phyloP scores from a whole-genome alignment of 2,113 vertebrate species.

The Brachyhypopomus gauderio region DNA sequence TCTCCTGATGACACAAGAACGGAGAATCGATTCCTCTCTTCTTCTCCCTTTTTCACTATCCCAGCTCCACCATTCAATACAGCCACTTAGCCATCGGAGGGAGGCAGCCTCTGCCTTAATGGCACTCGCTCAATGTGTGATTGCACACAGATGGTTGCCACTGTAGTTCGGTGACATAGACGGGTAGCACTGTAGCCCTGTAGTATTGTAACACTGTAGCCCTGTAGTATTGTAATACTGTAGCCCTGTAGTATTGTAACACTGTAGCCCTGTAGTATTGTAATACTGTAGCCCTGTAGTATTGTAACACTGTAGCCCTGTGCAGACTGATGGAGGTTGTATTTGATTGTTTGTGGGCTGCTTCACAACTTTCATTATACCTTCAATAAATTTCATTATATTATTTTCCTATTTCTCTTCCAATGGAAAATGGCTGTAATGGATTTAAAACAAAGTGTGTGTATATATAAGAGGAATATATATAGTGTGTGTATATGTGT shows the following conservation, averaged over 20 bases:
- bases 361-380: too few relatives aligned
- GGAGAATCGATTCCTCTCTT: conserved; percentile 26
- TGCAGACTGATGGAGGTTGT: conserved; percentile 5
- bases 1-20: conserved; percentile 7
- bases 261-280: too few relatives aligned
- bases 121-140: conserved; percentile 15
- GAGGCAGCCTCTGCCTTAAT: neutral
- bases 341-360: neutral
- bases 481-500: neutral
- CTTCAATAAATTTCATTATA: too few relatives aligned
- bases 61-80: conserved; percentile 11
- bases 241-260: too few relatives aligned
- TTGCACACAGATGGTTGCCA: neutral
- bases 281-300: too few relatives aligned
- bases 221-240: too few relatives aligned
- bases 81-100: conserved; percentile 8
- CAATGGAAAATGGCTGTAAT: conserved; percentile 13
- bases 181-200: neutral
- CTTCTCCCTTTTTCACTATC: neutral
- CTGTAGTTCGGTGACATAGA: too few relatives aligned
- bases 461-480: neutral
- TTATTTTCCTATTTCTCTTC: too few relatives aligned
- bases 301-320: too few relatives aligned
- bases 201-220: too few relatives aligned
- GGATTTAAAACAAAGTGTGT: conserved; percentile 1